These are phyloP conservation scores for Drosophila sp. DNA, from an alignment of 1,140 invertebrate species.

Conservation along the genomic window DNA sequence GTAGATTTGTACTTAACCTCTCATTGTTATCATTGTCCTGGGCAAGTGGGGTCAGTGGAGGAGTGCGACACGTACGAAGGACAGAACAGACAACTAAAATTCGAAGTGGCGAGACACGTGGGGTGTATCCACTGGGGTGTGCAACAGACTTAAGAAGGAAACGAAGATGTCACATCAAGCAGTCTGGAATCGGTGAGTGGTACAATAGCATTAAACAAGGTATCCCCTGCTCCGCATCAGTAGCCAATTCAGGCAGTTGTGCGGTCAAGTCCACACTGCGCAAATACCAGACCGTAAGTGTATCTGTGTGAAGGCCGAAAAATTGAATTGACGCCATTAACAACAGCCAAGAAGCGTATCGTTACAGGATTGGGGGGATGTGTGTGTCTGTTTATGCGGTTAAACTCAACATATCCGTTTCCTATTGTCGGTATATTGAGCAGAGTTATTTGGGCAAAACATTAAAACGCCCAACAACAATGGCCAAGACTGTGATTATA, in stretches of 20 bases:
- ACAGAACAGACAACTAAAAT: slow-evolving; percentile 22
- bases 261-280: slow-evolving; percentile 12
- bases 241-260: background rate
- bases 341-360: slow-evolving; percentile 12
- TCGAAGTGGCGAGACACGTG: slow-evolving; percentile 17
- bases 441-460: slow-evolving; percentile 24
- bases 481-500: background rate
- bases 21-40: slow-evolving; percentile 40
- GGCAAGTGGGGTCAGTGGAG: slow-evolving; percentile 8
- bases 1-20: slow-evolving; percentile 49
- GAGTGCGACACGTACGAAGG: slow-evolving; percentile 5
- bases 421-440: slow-evolving; percentile 16
- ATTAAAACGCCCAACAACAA: slow-evolving; percentile 2
- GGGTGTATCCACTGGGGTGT: slow-evolving; percentile 13
- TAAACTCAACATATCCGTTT: slow-evolving; percentile 34
- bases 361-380: background rate
- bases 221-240: background rate
- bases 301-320: slow-evolving; percentile 24
- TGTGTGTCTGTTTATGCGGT: slow-evolving; percentile 20
- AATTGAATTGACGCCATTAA: slow-evolving; percentile 46
- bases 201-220: slow-evolving; percentile 14
- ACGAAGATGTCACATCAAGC: slow-evolving; percentile 3
- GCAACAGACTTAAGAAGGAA: slow-evolving; percentile 6
- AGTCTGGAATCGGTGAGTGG: background rate
- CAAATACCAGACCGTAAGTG: slow-evolving; percentile 23